These are phyloP conservation scores for Platysternon megacephalum DNA, from an alignment of 2,113 vertebrate species.

Conservation along the genomic window DNA sequence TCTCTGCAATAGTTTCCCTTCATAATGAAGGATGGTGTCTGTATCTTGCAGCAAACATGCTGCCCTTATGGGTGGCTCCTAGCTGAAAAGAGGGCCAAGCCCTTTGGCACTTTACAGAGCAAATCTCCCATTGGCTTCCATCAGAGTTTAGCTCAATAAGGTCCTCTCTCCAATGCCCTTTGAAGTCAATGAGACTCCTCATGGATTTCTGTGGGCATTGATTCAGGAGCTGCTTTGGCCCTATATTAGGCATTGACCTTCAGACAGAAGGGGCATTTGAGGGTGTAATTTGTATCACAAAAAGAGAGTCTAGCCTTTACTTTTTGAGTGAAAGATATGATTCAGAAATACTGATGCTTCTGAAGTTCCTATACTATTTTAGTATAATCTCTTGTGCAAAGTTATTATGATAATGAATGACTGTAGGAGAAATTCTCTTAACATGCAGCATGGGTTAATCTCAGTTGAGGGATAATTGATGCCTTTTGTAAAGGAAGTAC, in stretches of 20 bases:
- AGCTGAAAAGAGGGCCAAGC: constrained; percentile 26
- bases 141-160: background rate
- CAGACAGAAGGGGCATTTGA: constrained; percentile 33
- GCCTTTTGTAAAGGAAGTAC: constrained; percentile 76
- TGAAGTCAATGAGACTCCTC: constrained; percentile 20
- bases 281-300: constrained; percentile 57
- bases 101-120: constrained; percentile 7
- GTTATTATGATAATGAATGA: constrained; percentile 19
- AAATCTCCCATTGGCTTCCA: background rate
- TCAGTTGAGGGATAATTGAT: constrained; percentile 46
- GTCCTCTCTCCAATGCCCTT: background rate
- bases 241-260: background rate
- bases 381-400: constrained; percentile 7
- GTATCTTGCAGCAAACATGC: constrained; percentile 55
- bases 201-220: constrained; percentile 12
- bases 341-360: constrained; percentile 18
- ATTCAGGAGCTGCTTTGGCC: constrained; percentile 53
- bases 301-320: constrained; percentile 24
- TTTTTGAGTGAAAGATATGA: constrained; percentile 31
- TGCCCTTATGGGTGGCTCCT: constrained; percentile 36
- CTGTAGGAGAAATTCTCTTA: constrained; percentile 1
- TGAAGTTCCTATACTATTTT: constrained; percentile 11
- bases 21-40: constrained; percentile 65
- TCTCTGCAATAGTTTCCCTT: constrained; percentile 53
- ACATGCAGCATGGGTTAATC: constrained; percentile 15